Percentiles rank a stretch among this genome's conserved stretches.
phyloP scores from a whole-genome alignment of 2,888 invertebrate species.

The Chrysolina americana region DNA sequence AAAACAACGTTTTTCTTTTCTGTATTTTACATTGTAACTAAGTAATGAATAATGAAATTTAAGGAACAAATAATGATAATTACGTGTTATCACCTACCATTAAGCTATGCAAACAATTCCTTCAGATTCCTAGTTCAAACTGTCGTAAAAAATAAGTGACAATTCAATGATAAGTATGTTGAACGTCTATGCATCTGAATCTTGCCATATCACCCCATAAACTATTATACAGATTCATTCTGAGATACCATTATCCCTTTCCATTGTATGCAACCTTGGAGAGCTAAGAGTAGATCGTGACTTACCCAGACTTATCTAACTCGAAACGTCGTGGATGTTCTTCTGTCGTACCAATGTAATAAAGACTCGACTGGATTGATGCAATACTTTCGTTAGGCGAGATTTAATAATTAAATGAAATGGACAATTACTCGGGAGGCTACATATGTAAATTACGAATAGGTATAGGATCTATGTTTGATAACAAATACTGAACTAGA shows the following conservation, averaged over 20 bases:
- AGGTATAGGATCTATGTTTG: too few relatives aligned
- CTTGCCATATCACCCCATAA: not conserved
- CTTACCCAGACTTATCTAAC: not conserved
- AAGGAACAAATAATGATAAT: too few relatives aligned
- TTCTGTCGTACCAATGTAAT: not conserved
- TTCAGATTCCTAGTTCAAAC: too few relatives aligned
- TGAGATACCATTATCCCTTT: conserved; percentile 7
- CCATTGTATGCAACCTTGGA: conserved; percentile 8
- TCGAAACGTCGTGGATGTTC: not conserved
- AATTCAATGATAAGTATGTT: not conserved
- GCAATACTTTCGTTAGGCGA: not conserved
- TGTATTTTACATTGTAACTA: too few relatives aligned
- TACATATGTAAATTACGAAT: too few relatives aligned
- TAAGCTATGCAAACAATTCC: too few relatives aligned
- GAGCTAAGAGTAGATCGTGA: conserved; percentile 3
- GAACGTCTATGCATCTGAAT: not conserved
- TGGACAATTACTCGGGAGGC: too few relatives aligned
- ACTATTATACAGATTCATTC: conserved; percentile 2
- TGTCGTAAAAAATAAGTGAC: too few relatives aligned
- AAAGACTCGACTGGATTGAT: not conserved
- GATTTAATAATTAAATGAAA: not conserved
- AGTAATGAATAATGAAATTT: too few relatives aligned
- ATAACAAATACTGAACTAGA: too few relatives aligned
- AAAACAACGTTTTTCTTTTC: too few relatives aligned
- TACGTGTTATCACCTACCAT: too few relatives aligned